Evolutionary conservation across 2,113 vertebrate genomes (phyloP).

Genomic region (Beaufortia kweichowensis): DNA sequence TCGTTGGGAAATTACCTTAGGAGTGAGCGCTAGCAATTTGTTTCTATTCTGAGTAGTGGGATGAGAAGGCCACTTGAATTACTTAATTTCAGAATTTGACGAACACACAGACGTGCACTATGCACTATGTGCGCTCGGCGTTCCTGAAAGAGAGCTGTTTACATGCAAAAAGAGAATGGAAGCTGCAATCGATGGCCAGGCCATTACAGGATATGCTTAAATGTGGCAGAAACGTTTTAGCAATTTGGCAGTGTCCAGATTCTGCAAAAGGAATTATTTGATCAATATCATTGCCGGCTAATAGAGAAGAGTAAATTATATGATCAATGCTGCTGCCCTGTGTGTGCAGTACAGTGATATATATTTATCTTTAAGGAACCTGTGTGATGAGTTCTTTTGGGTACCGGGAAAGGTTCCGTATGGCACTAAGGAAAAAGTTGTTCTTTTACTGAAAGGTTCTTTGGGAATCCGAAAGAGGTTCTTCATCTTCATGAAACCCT

Average conservation of each 20-base stretch:
- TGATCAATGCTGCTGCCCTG: slow-evolving; percentile 73
- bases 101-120: slow-evolving; percentile 61
- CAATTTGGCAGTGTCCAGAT: slow-evolving; percentile 72
- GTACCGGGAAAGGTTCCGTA: too few species aligned
- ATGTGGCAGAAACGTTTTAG: slow-evolving; percentile 72
- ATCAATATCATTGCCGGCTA: slow-evolving; percentile 76
- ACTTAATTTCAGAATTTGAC: slow-evolving; percentile 66
- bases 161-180: slow-evolving; percentile 66
- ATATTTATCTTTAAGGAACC: slow-evolving; percentile 5
- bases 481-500: too few species aligned
- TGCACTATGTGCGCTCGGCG: slow-evolving; percentile 53
- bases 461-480: too few species aligned
- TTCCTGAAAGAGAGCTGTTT: slow-evolving; percentile 71
- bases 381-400: too few species aligned
- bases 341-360: slow-evolving; percentile 43
- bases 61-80: slow-evolving; percentile 54
- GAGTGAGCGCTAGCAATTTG: slow-evolving; percentile 54
- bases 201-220: slow-evolving; percentile 74
- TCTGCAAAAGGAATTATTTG: slow-evolving; percentile 76
- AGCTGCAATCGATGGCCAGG: slow-evolving; percentile 69
- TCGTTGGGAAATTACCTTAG: slow-evolving; percentile 65
- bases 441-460: too few species aligned
- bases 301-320: slow-evolving; percentile 81
- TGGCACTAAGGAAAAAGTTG: too few species aligned
- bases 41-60: slow-evolving; percentile 56